A percentile compares a stretch with the other conserved stretches of the same genome.
Conservation (phyloP, 2,113 vertebrate species). For the Chunga burmeisteri region DNA sequence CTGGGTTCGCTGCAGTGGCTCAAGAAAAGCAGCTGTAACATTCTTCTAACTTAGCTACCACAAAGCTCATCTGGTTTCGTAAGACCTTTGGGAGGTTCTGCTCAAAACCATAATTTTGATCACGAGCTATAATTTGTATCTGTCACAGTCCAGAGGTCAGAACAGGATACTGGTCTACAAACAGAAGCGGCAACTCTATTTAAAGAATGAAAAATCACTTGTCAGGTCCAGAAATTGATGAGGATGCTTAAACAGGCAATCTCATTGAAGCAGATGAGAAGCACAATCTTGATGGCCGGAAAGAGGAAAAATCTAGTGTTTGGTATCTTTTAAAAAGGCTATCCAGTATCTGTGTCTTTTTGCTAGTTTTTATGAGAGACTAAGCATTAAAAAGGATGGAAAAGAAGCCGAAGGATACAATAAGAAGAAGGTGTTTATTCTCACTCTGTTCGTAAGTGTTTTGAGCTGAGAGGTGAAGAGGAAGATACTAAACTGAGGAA, state of each 20-base stretch:
- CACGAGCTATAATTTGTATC: not conserved
- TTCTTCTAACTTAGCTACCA: not conserved
- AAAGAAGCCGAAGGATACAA: not conserved
- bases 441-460: not conserved
- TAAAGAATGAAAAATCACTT: conserved; percentile 54
- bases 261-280: not conserved
- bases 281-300: not conserved
- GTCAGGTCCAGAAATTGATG: conserved; percentile 38
- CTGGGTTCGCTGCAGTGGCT: not conserved
- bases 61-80: not conserved
- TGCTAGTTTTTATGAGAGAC: not conserved
- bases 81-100: not conserved
- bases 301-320: not conserved
- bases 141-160: conserved; percentile 16
- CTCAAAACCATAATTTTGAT: not conserved
- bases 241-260: conserved; percentile 28
- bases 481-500: not conserved
- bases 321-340: not conserved
- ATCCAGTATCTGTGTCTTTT: not conserved
- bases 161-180: conserved; percentile 3
- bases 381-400: not conserved
- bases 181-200: conserved; percentile 16
- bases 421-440: not conserved
- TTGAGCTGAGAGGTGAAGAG: not conserved
- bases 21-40: not conserved